phyloP scores from a whole-genome alignment of 2,888 invertebrate species.

The Herminia tarsipennalis region DNA sequence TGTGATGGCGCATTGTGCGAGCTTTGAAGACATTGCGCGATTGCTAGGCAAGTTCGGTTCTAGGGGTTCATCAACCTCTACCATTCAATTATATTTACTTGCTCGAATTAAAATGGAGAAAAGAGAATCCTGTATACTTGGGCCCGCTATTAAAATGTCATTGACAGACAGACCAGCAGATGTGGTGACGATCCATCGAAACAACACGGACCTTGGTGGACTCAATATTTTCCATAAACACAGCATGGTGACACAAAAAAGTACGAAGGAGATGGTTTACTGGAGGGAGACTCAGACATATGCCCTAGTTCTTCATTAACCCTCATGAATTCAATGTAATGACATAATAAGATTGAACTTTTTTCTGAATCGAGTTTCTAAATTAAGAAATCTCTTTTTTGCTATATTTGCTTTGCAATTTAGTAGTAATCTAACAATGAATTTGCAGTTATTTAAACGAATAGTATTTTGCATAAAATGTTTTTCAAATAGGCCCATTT shows the following conservation, averaged over 20 bases:
- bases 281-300: background rate
- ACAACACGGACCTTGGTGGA: constrained; percentile 28
- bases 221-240: constrained; percentile 18
- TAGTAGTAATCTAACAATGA: constrained; percentile 22
- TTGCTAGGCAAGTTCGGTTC: no score
- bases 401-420: constrained; percentile 14
- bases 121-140: constrained; percentile 21
- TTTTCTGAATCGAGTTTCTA: constrained; percentile 2
- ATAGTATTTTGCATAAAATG: constrained; percentile 10
- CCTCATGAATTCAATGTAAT: constrained; percentile 7
- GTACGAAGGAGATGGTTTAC: constrained; percentile 8
- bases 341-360: constrained; percentile 2
- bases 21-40: no score
- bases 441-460: constrained; percentile 5
- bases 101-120: constrained; percentile 17
- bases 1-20: no score
- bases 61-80: background rate
- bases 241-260: constrained; percentile 26
- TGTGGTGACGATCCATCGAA: constrained; percentile 23
- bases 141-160: constrained; percentile 21
- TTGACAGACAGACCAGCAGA: constrained; percentile 22
- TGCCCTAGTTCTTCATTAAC: constrained; percentile 12
- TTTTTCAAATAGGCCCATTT: background rate
- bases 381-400: constrained; percentile 19
- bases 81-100: constrained; percentile 16